Evolutionary conservation across 2,888 invertebrate genomes (phyloP).

Genomic region (Chaitophorus viminalis): DNA sequence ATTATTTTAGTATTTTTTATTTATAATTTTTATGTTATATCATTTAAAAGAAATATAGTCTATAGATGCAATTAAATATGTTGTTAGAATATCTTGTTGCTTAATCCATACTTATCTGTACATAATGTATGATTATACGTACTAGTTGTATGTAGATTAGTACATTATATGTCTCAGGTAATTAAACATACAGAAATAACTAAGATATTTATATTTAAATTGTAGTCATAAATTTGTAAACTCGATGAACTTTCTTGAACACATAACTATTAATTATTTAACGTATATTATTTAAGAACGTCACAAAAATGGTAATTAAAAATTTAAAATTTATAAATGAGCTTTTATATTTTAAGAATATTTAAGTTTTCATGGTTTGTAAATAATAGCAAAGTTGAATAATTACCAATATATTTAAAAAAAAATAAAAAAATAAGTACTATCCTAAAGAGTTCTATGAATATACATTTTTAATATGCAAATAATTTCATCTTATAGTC

Average conservation of each 20-base stretch:
- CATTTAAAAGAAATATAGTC: conserved; percentile 22
- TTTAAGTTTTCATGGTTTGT: too few species aligned
- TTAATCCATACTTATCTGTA: neutral
- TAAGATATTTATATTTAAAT: neutral
- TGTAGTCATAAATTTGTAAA: neutral
- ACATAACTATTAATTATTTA: neutral
- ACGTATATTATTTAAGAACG: too few species aligned
- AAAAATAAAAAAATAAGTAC: too few species aligned
- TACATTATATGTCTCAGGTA: neutral
- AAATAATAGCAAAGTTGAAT: too few species aligned
- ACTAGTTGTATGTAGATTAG: neutral
- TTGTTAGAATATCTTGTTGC: neutral
- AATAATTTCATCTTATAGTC: too few species aligned
- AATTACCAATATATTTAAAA: too few species aligned
- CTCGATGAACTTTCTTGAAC: neutral
- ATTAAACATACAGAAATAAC: neutral
- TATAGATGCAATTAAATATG: neutral
- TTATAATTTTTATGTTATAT: neutral
- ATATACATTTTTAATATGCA: too few species aligned
- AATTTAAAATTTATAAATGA: too few species aligned
- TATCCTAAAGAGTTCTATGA: too few species aligned
- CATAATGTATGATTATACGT: too few species aligned
- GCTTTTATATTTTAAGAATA: too few species aligned
- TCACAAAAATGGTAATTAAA: too few species aligned
- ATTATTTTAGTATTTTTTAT: neutral